phyloP scores from a whole-genome alignment of 2,113 vertebrate genomes.

The Vulpes ferrilata region DNA sequence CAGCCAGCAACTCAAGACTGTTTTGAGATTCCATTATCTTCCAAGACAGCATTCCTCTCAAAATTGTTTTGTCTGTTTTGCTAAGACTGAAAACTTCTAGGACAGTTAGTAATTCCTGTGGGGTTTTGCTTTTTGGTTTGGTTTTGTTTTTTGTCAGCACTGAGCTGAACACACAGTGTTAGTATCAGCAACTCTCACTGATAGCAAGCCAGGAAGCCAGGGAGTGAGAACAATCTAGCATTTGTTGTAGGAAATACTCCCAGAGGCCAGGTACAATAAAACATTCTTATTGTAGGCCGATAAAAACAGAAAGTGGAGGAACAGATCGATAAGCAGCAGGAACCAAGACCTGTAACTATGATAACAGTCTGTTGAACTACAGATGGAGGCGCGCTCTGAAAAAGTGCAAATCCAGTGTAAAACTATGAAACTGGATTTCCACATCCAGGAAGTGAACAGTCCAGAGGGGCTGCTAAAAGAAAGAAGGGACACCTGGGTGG shows the following conservation, averaged over 20 bases:
- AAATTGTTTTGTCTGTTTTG: slow-evolving; percentile 15
- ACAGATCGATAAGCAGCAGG: slow-evolving; percentile 60
- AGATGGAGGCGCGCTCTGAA: background rate
- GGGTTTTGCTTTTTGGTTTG: background rate
- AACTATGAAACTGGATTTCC: background rate
- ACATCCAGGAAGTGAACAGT: background rate
- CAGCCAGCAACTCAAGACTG: background rate
- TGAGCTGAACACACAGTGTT: slow-evolving; percentile 12
- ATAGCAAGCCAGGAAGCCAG: slow-evolving; percentile 67
- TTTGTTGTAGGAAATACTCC: slow-evolving; percentile 67
- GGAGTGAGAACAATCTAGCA: slow-evolving; percentile 59
- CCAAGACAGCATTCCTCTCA: background rate
- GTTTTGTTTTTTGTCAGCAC: background rate
- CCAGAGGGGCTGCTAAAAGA: background rate
- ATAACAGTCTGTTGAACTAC: slow-evolving; percentile 6
- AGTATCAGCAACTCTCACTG: slow-evolving; percentile 54
- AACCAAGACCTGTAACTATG: slow-evolving; percentile 25
- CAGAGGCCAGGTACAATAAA: slow-evolving; percentile 70
- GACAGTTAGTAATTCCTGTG: background rate
- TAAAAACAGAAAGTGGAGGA: slow-evolving; percentile 59
- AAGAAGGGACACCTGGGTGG: background rate
- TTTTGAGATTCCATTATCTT: background rate
- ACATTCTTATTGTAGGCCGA: slow-evolving; percentile 55
- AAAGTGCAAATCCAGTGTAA: background rate
- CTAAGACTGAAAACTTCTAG: background rate